These are phyloP conservation scores for Podotricha telesiphe DNA, from an alignment of 2,888 invertebrate species.

Conservation along the genomic window DNA sequence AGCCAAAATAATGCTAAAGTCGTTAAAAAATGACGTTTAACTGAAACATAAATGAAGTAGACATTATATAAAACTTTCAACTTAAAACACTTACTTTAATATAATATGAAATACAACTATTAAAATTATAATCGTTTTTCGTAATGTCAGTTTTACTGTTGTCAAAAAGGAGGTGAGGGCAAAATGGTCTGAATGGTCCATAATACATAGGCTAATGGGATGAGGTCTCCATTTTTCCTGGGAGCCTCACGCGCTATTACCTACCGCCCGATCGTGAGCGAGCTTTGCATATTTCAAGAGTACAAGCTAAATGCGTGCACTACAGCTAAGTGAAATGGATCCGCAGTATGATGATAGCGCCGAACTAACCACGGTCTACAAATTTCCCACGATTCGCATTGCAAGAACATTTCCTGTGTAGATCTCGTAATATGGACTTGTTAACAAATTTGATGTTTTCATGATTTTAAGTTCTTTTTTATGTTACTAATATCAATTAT, in stretches of 20 bases:
- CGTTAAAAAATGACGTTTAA: background rate
- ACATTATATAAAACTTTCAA: constrained; percentile 3
- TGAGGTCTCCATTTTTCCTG: constrained; percentile 58
- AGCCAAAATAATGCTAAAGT: background rate
- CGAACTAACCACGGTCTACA: constrained; percentile 53
- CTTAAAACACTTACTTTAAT: background rate
- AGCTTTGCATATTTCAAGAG: constrained; percentile 81
- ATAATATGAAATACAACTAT: background rate
- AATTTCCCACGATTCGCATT: constrained; percentile 61
- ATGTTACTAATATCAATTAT: too few relatives aligned
- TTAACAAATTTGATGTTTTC: constrained; percentile 23
- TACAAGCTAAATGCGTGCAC: constrained; percentile 73
- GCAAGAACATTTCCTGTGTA: constrained; percentile 20
- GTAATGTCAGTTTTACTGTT: constrained; percentile 35
- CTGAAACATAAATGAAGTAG: constrained; percentile 2
- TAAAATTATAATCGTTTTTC: constrained; percentile 27
- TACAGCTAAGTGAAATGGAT: constrained; percentile 75
- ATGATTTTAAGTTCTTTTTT: background rate
- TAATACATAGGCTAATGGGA: constrained; percentile 58
- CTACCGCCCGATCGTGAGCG: constrained; percentile 68
- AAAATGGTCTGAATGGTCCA: constrained; percentile 51
- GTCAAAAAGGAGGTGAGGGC: constrained; percentile 48
- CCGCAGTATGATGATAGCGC: constrained; percentile 69
- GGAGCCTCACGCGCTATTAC: constrained; percentile 78
- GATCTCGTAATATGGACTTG: constrained; percentile 15